Conservation (phyloP, 2,888 invertebrate species). For the Diabrotica balteata region DNA sequence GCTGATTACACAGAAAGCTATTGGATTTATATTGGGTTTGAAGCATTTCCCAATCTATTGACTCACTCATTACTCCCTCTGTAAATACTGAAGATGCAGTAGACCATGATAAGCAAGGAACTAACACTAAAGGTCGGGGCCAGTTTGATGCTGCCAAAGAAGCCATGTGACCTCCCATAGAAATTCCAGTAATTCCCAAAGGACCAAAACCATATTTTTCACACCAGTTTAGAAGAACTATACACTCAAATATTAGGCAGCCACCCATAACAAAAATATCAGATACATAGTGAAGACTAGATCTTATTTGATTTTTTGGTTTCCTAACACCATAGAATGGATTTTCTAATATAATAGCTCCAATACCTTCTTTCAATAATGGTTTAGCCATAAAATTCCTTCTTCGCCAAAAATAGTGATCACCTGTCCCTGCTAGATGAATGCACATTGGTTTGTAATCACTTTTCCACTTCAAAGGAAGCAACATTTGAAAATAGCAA, state of each 20-base stretch:
- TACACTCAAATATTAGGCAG: slow-evolving; percentile 90
- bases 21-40: slow-evolving; percentile 88
- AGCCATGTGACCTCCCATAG: slow-evolving; percentile 99
- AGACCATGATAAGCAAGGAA: slow-evolving; percentile 97
- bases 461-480: slow-evolving; percentile 81
- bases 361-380: slow-evolving; percentile 88
- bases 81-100: slow-evolving; percentile 97
- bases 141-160: slow-evolving; percentile 95
- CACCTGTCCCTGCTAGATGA: slow-evolving; percentile 97
- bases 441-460: slow-evolving; percentile 84
- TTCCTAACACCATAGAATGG: slow-evolving; percentile 93
- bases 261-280: slow-evolving; percentile 99
- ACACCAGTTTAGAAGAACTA: slow-evolving; percentile 94
- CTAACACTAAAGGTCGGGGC: slow-evolving; percentile 91
- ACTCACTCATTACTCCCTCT: slow-evolving; percentile 93
- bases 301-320: slow-evolving; percentile 86
- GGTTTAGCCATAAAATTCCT: slow-evolving; percentile 91
- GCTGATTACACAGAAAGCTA: slow-evolving; percentile 78
- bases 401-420: slow-evolving; percentile 95
- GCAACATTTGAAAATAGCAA: slow-evolving; percentile 83
- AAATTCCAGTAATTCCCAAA: slow-evolving; percentile 91
- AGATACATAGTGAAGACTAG: slow-evolving; percentile 91
- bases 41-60: slow-evolving; percentile 92
- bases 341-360: slow-evolving; percentile 93
- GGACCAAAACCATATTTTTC: slow-evolving; percentile 91